These are phyloP conservation scores for Clarias magur DNA, from an alignment of 2,113 vertebrate species.

Conservation along the genomic window DNA sequence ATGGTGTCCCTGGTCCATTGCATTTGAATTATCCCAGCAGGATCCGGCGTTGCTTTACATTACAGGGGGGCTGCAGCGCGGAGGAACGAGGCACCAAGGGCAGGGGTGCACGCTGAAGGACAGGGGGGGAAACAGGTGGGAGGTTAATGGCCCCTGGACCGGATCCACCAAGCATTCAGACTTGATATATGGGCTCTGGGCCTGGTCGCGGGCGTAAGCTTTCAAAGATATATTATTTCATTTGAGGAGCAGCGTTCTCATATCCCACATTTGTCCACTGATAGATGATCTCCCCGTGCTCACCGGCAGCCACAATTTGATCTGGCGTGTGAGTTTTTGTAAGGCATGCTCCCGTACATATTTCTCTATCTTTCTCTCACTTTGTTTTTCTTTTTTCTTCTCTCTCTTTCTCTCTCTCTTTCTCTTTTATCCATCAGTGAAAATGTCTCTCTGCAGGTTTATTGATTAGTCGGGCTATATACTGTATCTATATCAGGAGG, in stretches of 20 bases:
- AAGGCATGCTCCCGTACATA: slow-evolving; percentile 83
- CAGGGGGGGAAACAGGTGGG: slow-evolving; percentile 89
- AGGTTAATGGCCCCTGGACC: slow-evolving; percentile 99
- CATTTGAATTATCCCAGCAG: slow-evolving; percentile 96
- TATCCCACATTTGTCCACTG: slow-evolving; percentile 94
- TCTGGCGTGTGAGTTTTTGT: slow-evolving; percentile 86
- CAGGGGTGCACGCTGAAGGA: slow-evolving; percentile 78
- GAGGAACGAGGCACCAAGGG: slow-evolving; percentile 94
- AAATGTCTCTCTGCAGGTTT: slow-evolving; percentile 59
- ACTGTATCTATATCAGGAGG: slow-evolving; percentile 58
- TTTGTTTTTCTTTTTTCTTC: slow-evolving; percentile 52
- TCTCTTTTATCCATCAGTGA: slow-evolving; percentile 48
- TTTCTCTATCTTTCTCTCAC: slow-evolving; percentile 56
- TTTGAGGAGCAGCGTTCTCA: slow-evolving; percentile 98
- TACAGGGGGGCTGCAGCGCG: slow-evolving; percentile 73
- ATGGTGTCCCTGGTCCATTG: slow-evolving; percentile 93
- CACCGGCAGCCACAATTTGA: slow-evolving; percentile 81
- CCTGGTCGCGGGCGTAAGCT: slow-evolving; percentile 93
- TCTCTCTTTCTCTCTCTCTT: slow-evolving; percentile 20
- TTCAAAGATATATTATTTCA: slow-evolving; percentile 99
- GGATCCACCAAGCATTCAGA: slow-evolving; percentile 95
- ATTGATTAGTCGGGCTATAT: slow-evolving; percentile 65
- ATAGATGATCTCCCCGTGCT: slow-evolving; percentile 89
- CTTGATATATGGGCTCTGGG: slow-evolving; percentile 97
- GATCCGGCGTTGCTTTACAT: slow-evolving; percentile 73